phyloP scores from a whole-genome alignment of 2,888 invertebrate species.

The Bellardia bayeri region DNA sequence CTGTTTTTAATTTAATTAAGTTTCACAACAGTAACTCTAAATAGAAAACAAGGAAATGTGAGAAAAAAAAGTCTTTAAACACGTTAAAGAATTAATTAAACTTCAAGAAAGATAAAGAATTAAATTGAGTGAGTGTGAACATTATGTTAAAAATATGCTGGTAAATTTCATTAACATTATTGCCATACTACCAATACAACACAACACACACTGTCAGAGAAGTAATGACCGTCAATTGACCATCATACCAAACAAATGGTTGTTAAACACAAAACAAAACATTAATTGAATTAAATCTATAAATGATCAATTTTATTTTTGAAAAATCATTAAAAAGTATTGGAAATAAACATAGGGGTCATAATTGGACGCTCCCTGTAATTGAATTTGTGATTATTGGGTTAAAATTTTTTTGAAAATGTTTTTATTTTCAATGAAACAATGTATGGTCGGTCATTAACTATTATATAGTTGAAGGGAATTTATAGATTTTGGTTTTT shows the following conservation, averaged over 20 bases:
- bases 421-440: too few species aligned
- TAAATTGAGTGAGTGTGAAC: not conserved
- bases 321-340: not conserved
- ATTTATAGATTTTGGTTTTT: too few species aligned
- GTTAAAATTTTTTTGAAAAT: too few species aligned
- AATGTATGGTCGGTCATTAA: too few species aligned
- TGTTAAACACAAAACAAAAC: not conserved
- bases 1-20: not conserved
- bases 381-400: too few species aligned
- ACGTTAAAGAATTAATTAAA: not conserved
- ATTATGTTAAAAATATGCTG: slow-evolving; percentile 18
- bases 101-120: not conserved
- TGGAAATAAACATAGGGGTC: slow-evolving; percentile 26
- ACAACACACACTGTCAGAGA: not conserved
- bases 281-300: slow-evolving; percentile 1
- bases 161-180: slow-evolving; percentile 52
- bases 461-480: too few species aligned
- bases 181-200: not conserved
- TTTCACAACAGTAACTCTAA: not conserved
- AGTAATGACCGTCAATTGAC: slow-evolving; percentile 27
- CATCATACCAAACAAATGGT: slow-evolving; percentile 24
- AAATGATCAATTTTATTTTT: slow-evolving; percentile 1
- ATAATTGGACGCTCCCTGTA: not conserved
- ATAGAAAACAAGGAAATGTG: not conserved
- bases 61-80: not conserved